phyloP scores from a whole-genome alignment of 1,140 invertebrate species.

The Cydia splendana region DNA sequence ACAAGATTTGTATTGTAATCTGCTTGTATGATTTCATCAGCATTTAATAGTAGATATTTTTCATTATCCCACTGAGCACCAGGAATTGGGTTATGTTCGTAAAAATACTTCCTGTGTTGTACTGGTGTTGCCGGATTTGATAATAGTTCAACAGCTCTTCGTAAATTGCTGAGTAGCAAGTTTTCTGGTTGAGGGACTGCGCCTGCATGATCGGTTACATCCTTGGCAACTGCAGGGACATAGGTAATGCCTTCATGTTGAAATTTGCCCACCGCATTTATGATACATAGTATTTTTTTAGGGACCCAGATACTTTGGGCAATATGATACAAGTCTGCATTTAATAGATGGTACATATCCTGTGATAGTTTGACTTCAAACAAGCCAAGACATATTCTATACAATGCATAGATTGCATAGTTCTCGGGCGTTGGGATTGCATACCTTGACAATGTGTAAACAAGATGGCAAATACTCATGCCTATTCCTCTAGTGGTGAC shows the following conservation, averaged over 20 bases:
- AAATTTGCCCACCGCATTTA: background rate
- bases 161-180: conserved; percentile 4
- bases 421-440: background rate
- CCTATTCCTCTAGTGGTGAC: background rate
- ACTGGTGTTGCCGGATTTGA: background rate
- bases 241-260: background rate
- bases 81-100: background rate
- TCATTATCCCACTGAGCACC: background rate
- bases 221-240: background rate
- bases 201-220: background rate
- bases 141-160: background rate
- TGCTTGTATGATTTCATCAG: background rate
- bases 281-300: background rate
- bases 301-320: background rate
- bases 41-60: background rate
- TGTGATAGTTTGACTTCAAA: background rate
- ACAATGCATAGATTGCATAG: background rate
- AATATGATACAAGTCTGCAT: background rate
- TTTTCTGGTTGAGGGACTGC: background rate
- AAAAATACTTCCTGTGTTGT: background rate
- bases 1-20: background rate
- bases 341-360: background rate
- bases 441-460: background rate
- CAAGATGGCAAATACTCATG: background rate
- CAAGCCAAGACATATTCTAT: background rate